Evolutionary conservation across 2,113 vertebrate genomes (phyloP), one percentile per base, ranked within the genome.

Genomic region (Catharus fuscescens): DNA sequence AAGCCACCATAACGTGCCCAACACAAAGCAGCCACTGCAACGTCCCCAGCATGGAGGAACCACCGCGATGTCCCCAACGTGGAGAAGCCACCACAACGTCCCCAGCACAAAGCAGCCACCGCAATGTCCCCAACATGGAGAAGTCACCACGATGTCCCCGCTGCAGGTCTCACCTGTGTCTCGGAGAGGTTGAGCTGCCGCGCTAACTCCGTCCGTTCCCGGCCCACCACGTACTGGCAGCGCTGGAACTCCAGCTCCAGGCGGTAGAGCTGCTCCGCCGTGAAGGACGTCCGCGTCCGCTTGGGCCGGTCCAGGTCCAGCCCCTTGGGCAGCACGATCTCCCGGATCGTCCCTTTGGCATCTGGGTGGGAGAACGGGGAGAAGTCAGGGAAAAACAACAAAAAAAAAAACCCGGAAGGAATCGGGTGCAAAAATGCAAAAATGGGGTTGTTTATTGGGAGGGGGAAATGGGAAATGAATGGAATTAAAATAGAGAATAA

Each of bases 261-360:
- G 56, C 98, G 98, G 93, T 99, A 99, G 42, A 99, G 98, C 98
- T 99, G 99, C 97, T 99, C 99, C 0, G 99, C 99, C 0, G 99
- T 99, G 98, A 99, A 99, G 61, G 99, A 99, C 2, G 99, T 99
- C 45, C 99, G 98, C 0, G 99, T 99, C 77, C 99, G 14, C 25
- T 99, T 99, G 86, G 99, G 99, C 61, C 99, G 98, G 98, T 99
- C 99, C 95, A 99, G 96, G 88, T 99, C 99, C 81, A 99, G 96
- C 12, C 99, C 99, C 57, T 99, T 99, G 36, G 99, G 99, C 47
- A 99, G 98, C 62, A 99, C 98, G 5, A 99, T 99, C 98, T 99
- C 99, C 94, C 99, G 98, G 96, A 99, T 99, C 47, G 99, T 99
- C 86, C 99, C 99, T 97, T 99, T 99, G 97, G 99, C 99, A 96